These are phyloP conservation scores for Callyntrura guangdongensis DNA, from an alignment of 2,888 invertebrate species.

Conservation along the genomic window DNA sequence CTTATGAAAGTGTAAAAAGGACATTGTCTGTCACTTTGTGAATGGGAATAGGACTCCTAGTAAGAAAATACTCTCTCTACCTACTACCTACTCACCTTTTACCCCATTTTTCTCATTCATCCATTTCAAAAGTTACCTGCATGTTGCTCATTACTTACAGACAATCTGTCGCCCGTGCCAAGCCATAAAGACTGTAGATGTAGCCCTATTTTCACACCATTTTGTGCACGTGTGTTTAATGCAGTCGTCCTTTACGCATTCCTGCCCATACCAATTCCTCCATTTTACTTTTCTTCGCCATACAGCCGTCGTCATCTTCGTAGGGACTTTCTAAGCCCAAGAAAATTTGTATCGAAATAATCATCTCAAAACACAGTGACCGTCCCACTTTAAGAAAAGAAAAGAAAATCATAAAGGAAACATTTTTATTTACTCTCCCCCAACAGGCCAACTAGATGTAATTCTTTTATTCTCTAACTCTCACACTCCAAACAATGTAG, in stretches of 20 bases:
- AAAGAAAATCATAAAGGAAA: neutral
- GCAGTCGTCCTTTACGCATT: neutral
- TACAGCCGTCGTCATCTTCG: neutral
- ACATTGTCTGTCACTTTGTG: no score
- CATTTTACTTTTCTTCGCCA: neutral
- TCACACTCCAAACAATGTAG: conserved; percentile 4
- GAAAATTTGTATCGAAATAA: neutral
- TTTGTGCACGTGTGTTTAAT: neutral
- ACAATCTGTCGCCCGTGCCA: neutral
- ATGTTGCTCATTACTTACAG: neutral
- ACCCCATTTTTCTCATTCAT: no score
- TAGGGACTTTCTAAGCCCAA: neutral
- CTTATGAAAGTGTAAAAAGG: no score
- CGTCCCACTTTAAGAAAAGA: conserved; percentile 13
- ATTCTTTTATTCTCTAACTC: conserved; percentile 17
- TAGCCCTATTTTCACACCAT: no score
- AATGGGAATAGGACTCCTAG: no score
- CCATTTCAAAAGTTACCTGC: no score
- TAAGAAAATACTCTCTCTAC: no score
- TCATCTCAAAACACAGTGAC: neutral
- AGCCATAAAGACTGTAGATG: neutral
- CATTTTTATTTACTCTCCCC: conserved; percentile 27
- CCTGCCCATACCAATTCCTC: neutral
- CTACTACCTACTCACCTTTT: no score
- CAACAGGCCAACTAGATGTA: neutral